These are phyloP conservation scores for Lochmaea capreae DNA, from an alignment of 2,888 invertebrate species.

Conservation along the genomic window DNA sequence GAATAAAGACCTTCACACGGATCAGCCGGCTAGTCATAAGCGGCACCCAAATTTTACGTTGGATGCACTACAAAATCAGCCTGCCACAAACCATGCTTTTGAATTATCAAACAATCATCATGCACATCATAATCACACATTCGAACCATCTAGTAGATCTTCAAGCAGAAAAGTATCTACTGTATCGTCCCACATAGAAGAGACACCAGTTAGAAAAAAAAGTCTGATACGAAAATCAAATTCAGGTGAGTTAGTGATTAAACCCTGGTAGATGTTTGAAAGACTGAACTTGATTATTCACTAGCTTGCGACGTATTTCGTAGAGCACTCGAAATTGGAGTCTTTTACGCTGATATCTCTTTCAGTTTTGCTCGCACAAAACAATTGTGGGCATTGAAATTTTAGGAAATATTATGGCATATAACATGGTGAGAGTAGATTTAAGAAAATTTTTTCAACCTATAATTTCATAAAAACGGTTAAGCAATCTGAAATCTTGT, in stretches of 20 bases:
- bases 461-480: no score
- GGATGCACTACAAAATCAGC: background rate
- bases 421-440: no score
- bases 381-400: no score
- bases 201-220: constrained; percentile 76
- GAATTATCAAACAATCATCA: constrained; percentile 6
- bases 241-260: background rate
- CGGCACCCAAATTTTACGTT: background rate
- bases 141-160: constrained; percentile 17
- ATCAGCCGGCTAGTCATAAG: background rate
- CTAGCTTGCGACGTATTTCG: no score
- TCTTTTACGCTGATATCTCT: no score
- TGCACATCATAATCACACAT: constrained; percentile 9
- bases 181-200: constrained; percentile 67
- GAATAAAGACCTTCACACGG: background rate
- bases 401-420: no score
- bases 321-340: no score
- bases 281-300: background rate
- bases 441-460: no score
- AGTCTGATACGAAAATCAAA: constrained; percentile 73
- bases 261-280: background rate
- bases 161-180: constrained; percentile 57
- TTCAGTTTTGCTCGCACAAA: no score
- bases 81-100: background rate
- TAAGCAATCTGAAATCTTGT: no score